Evolutionary conservation across 2,797 vertebrate species (phyloP).

Genomic region (Mallotus villosus): DNA sequence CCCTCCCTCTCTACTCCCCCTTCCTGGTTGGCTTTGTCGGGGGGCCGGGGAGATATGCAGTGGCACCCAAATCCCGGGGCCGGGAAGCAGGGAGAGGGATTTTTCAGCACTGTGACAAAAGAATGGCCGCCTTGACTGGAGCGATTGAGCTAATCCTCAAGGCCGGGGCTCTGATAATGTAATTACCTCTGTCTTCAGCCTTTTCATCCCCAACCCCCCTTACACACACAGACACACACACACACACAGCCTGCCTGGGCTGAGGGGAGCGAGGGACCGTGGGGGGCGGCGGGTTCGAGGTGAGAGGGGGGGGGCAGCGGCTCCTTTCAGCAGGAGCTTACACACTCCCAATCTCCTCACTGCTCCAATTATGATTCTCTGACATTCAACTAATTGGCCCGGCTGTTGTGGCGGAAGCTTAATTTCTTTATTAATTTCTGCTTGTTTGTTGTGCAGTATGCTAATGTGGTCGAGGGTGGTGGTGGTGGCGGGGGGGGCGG

Average conservation of each 20-base stretch:
- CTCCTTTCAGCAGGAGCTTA: slow-evolving; percentile 83
- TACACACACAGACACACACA: not conserved
- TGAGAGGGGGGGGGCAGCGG: slow-evolving; percentile 64
- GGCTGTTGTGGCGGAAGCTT: slow-evolving; percentile 93
- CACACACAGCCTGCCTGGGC: slow-evolving; percentile 77
- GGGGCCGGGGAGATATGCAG: slow-evolving; percentile 90
- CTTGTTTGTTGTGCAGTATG: slow-evolving; percentile 89
- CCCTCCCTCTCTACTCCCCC: slow-evolving; percentile 68
- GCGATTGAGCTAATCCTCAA: slow-evolving; percentile 98
- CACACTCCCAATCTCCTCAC: slow-evolving; percentile 90
- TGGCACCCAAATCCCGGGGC: slow-evolving; percentile 87
- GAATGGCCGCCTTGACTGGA: slow-evolving; percentile 96
- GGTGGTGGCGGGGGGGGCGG: slow-evolving; percentile 41
- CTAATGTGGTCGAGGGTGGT: slow-evolving; percentile 76
- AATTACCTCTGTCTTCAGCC: slow-evolving; percentile 99
- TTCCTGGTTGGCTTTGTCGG: slow-evolving; percentile 92
- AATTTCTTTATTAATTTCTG: slow-evolving; percentile 98
- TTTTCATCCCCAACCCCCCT: slow-evolving; percentile 86
- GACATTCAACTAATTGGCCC: slow-evolving; percentile 99
- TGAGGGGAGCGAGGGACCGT: slow-evolving; percentile 51
- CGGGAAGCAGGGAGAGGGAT: slow-evolving; percentile 87
- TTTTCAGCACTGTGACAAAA: slow-evolving; percentile 93
- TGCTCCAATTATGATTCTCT: slow-evolving; percentile 97
- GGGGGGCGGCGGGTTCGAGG: slow-evolving; percentile 50
- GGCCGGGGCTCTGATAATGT: slow-evolving; percentile 98